phyloP scores from a whole-genome alignment of 2,888 invertebrate species.

The Rambutsinella grinnellia region DNA sequence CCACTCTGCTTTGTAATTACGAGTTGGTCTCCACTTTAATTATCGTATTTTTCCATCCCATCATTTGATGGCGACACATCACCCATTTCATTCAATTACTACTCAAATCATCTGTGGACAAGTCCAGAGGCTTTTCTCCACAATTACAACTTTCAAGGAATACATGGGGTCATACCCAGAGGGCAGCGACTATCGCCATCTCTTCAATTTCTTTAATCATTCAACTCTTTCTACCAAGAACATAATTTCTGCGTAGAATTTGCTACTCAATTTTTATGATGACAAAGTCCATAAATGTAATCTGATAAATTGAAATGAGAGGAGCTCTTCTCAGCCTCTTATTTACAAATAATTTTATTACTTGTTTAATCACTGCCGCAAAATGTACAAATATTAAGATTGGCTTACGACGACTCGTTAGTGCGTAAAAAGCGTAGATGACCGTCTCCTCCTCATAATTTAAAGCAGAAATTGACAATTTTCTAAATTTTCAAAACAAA shows the following conservation, averaged over 20 bases:
- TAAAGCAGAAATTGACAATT: no score
- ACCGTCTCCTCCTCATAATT: no score
- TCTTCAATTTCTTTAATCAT: neutral
- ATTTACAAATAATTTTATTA: neutral
- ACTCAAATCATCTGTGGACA: neutral
- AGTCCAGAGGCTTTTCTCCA: neutral
- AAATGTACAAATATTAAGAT: no score
- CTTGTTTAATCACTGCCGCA: no score
- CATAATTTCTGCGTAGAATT: no score
- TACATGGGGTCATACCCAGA: conserved; percentile 47
- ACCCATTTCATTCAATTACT: neutral
- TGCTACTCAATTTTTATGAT: neutral
- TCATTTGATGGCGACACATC: conserved; percentile 51
- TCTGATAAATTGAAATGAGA: neutral
- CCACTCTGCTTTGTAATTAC: no score
- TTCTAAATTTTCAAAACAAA: no score
- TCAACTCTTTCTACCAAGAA: no score
- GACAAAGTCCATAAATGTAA: neutral
- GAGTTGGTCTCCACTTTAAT: no score
- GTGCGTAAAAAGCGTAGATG: no score
- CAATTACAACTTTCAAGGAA: conserved; percentile 27
- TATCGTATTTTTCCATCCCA: neutral
- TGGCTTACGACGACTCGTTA: no score
- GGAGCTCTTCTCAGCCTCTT: neutral
- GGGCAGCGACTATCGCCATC: conserved; percentile 15